Percentiles rank a stretch among this genome's conserved stretches.
These are phyloP conservation scores for Drosophila tsacasi DNA, from an alignment of 1,140 invertebrate genomes.

Conservation along the genomic window DNA sequence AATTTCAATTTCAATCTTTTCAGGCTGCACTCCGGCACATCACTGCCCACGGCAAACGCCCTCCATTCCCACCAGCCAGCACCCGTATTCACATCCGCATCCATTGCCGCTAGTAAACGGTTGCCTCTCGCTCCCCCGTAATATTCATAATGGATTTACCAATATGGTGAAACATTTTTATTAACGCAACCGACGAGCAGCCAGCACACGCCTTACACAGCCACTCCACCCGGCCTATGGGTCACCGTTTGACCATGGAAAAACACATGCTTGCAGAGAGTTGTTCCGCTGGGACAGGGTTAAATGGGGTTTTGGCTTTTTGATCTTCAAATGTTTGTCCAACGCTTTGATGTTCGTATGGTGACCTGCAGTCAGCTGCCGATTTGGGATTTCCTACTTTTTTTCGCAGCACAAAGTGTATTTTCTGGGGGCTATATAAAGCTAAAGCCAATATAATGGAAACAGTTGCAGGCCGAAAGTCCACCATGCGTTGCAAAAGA, in stretches of 20 bases:
- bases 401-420: neutral
- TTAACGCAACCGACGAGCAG: constrained; percentile 66
- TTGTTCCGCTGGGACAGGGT: constrained; percentile 49
- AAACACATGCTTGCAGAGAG: constrained; percentile 40
- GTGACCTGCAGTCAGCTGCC: constrained; percentile 52
- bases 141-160: constrained; percentile 85
- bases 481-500: neutral
- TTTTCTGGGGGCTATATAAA: neutral
- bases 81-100: neutral
- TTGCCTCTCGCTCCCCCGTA: constrained; percentile 70
- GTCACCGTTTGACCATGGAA: constrained; percentile 37
- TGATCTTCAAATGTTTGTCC: constrained; percentile 81
- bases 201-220: constrained; percentile 1
- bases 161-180: constrained; percentile 84
- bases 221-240: constrained; percentile 8
- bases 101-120: constrained; percentile 7
- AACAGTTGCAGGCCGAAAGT: no score
- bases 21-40: constrained; percentile 31
- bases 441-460: neutral
- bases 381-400: constrained; percentile 9
- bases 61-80: neutral
- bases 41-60: constrained; percentile 14
- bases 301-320: constrained; percentile 76
- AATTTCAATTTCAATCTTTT: constrained; percentile 83
- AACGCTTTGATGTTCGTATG: constrained; percentile 72